Evolutionary conservation across 2,113 vertebrate genomes (phyloP), one percentile per base, ranked within the genome.

Genomic region (Leptocoma aspasia): DNA sequence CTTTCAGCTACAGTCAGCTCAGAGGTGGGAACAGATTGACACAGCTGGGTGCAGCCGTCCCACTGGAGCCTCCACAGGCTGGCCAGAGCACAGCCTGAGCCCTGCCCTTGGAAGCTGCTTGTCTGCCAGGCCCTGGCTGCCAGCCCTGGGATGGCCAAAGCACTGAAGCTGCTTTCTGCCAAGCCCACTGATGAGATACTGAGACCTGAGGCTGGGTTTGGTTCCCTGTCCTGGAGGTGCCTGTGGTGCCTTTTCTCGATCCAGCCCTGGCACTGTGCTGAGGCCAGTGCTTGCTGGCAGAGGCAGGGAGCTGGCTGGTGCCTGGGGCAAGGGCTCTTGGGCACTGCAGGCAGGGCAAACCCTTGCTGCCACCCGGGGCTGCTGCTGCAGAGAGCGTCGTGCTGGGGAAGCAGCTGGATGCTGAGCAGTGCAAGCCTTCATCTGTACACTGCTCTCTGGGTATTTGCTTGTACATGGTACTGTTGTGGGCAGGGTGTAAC

Each of bases 21-120:
- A 4, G 90, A 56, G 96, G 61, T 82, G 93, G 86, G 94, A 96
- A 15, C 82, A 81, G 92, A 86, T 10, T 78, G 90, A 12, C 92
- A 64, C 72, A 93, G 90, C 56, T 83, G 96, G 94, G 60, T 75
- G 90, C 79, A 94, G 90, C 71, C 82, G n/a, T 42, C 50, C 27
- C 0, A 1, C 87, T 5, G 61, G 33, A 69, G 73, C 73, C 41
- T 27, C 82, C 37, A 26, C 11, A 41, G 8, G 27, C 82, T 0
- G 7, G 15, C 22, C n/a, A 8, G 10, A 49, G 78, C 65, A 6
- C 52, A 65, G 63, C 75, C 84, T 5, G 24, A 0, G 0, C 2
- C 0, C 1, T 60, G 35, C 56, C 53, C 72, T 42, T 13, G 49
- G 24, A 17, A 64, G 57, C 11, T 23, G 11, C 10, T 35, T 60